These are phyloP conservation scores for Chascanopsetta lugubris DNA, from an alignment of 2,113 vertebrate genomes.

Conservation along the genomic window DNA sequence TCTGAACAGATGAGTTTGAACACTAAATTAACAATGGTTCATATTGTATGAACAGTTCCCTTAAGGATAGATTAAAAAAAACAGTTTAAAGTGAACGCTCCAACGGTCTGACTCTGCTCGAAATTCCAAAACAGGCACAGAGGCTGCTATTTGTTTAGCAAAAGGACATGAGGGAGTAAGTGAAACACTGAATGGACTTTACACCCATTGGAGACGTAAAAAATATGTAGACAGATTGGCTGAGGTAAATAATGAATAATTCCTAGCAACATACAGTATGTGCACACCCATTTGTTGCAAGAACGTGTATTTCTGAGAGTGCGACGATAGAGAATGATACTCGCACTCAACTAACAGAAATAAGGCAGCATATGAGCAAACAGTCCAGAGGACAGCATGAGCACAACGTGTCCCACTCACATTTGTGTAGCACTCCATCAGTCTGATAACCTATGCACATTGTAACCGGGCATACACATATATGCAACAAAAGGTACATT, in stretches of 20 bases:
- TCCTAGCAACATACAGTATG: background rate
- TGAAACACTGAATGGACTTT: background rate
- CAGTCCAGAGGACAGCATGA: slow-evolving; percentile 5
- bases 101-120: background rate
- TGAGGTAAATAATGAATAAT: slow-evolving; percentile 4
- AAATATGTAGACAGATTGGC: slow-evolving; percentile 20
- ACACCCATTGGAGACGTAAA: background rate
- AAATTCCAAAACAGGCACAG: background rate
- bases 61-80: background rate
- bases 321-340: slow-evolving; percentile 9
- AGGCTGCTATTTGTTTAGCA: background rate
- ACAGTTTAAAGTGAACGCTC: background rate
- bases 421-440: background rate
- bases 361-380: slow-evolving; percentile 4
- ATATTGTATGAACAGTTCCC: background rate
- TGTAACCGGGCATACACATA: too few relatives aligned
- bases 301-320: background rate
- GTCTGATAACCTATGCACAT: background rate
- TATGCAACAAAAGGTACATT: too few relatives aligned
- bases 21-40: background rate
- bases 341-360: background rate
- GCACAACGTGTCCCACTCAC: background rate
- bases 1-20: slow-evolving; percentile 1
- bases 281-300: slow-evolving; percentile 10
- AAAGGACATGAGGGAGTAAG: background rate